These are phyloP conservation scores for Antheraea assamensis DNA, from an alignment of 2,888 invertebrate species.

Conservation along the genomic window DNA sequence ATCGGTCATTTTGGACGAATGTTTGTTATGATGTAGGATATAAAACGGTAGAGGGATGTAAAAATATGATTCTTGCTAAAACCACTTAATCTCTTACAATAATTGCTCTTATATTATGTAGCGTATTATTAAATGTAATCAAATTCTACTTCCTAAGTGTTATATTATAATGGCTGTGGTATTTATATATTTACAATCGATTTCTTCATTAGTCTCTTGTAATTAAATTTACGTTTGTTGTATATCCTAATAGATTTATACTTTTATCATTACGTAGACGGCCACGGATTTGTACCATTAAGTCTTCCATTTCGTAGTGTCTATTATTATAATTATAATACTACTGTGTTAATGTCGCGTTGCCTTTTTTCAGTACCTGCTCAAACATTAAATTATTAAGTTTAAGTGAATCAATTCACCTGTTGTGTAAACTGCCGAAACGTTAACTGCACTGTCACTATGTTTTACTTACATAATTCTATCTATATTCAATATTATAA, in stretches of 20 bases:
- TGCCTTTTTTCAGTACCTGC: conserved; percentile 62
- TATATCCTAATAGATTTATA: conserved; percentile 3
- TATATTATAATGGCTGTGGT: conserved; percentile 80
- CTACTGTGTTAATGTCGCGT: conserved; percentile 37
- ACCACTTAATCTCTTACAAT: not conserved
- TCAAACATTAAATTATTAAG: conserved; percentile 45
- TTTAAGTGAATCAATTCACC: not conserved
- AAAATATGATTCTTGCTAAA: not conserved
- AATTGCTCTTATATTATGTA: conserved; percentile 28
- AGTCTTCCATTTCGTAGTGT: conserved; percentile 78
- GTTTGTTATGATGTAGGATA: not conserved
- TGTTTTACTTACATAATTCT: not conserved
- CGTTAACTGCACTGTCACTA: not conserved
- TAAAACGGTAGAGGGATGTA: not conserved
- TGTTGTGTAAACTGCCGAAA: not conserved
- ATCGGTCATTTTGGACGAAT: not conserved
- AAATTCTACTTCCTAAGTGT: conserved; percentile 65
- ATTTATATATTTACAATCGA: conserved; percentile 57
- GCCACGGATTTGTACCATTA: conserved; percentile 73
- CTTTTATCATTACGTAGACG: conserved; percentile 52
- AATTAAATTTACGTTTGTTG: conserved; percentile 37
- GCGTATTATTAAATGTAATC: conserved; percentile 45
- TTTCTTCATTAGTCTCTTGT: conserved; percentile 56
- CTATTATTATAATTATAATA: conserved; percentile 51
- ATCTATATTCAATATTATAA: not conserved